phyloP scores from a whole-genome alignment of 2,888 invertebrate genomes.

The Corythucha ciliata region DNA sequence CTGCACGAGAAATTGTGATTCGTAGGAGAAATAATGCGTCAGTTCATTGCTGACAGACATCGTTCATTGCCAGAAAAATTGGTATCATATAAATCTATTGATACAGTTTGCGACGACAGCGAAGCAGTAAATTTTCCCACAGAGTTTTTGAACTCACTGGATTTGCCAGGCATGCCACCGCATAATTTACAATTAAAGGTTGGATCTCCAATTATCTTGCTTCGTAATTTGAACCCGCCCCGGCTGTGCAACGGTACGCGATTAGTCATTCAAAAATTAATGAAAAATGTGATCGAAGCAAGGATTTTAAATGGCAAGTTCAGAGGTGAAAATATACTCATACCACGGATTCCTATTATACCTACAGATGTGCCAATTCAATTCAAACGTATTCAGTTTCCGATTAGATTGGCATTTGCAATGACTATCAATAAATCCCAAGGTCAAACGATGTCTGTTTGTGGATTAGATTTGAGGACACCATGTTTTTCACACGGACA shows the following conservation, averaged over 20 bases:
- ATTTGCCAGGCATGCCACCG: conserved; percentile 32
- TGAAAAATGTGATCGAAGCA: conserved; percentile 35
- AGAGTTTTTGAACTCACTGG: conserved; percentile 39
- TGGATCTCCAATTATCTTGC: conserved; percentile 34
- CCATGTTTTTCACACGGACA: conserved; percentile 31
- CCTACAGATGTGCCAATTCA: conserved; percentile 26
- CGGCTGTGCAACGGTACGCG: conserved; percentile 36
- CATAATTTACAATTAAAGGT: conserved; percentile 34
- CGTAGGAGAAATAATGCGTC: no score
- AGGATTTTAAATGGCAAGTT: conserved; percentile 31
- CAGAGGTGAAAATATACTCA: conserved; percentile 35
- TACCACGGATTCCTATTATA: conserved; percentile 23
- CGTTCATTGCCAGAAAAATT: conserved; percentile 33
- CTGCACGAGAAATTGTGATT: no score
- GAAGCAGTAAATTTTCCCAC: conserved; percentile 32
- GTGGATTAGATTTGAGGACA: conserved; percentile 29
- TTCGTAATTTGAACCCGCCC: conserved; percentile 35
- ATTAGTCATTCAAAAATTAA: conserved; percentile 33
- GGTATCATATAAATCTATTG: conserved; percentile 35
- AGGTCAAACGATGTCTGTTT: conserved; percentile 30
- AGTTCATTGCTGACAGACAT: no score
- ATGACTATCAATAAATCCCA: conserved; percentile 33
- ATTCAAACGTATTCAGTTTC: conserved; percentile 32
- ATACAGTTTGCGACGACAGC: conserved; percentile 32
- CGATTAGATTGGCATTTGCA: conserved; percentile 31